Evolutionary conservation across 2,113 vertebrate species (phyloP).

Genomic region (Microtus oregoni): DNA sequence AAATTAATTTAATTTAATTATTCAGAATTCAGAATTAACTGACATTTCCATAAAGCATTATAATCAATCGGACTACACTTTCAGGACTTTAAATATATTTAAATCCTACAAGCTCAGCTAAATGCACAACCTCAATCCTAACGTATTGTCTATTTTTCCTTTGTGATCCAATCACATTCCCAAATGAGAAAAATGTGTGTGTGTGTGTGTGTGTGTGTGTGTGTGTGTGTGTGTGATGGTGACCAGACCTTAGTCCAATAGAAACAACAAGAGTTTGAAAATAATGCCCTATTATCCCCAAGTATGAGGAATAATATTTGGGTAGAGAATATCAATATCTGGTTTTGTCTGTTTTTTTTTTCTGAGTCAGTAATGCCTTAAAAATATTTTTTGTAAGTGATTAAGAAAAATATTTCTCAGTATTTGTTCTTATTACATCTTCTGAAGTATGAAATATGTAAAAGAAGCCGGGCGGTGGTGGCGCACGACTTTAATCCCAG

Average conservation of each 20-base stretch:
- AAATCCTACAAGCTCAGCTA: neutral
- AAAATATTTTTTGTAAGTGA: neutral
- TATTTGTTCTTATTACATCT: neutral
- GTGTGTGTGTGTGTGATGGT: neutral
- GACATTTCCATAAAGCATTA: neutral
- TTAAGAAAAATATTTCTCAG: neutral
- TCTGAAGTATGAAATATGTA: neutral
- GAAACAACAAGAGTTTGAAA: neutral
- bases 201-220: neutral
- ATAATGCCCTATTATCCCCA: neutral
- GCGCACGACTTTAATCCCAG: no score
- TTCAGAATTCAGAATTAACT: neutral
- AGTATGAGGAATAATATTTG: neutral
- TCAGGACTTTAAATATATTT: neutral
- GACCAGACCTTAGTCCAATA: neutral
- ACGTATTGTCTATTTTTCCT: neutral
- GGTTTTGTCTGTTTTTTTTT: no score
- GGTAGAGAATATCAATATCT: neutral
- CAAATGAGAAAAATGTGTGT: neutral
- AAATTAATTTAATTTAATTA: neutral
- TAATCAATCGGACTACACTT: neutral
- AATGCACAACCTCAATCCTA: neutral
- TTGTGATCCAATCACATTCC: neutral
- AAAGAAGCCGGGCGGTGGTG: no score
- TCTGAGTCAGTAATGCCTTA: neutral